These are phyloP conservation scores for Pocillopora damicornis DNA, from an alignment of 64 coral and sea anemone genomes.

Conservation along the genomic window DNA sequence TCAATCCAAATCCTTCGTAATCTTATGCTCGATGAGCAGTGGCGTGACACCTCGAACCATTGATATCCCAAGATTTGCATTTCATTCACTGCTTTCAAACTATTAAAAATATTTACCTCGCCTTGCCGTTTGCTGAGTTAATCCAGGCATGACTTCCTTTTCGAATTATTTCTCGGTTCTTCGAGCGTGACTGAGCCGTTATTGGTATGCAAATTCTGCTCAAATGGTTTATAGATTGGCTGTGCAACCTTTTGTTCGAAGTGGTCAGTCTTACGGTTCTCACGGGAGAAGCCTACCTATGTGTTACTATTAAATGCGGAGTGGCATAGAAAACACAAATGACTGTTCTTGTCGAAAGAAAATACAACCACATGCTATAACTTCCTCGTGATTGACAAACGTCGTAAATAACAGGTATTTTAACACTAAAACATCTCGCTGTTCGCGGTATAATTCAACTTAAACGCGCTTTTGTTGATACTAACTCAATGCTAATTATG, in stretches of 20 bases:
- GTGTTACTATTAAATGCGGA: constrained; percentile 1
- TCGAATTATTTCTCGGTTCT: neutral
- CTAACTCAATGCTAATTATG: neutral
- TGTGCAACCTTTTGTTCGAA: neutral
- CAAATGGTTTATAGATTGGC: constrained; percentile 12
- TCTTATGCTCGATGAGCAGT: neutral
- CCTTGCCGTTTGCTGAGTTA: neutral
- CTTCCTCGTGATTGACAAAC: neutral
- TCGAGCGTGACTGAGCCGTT: constrained; percentile 22
- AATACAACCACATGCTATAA: neutral
- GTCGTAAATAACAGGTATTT: neutral
- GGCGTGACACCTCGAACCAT: neutral
- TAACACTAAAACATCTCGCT: neutral
- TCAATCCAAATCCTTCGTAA: neutral
- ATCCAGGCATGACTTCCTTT: neutral
- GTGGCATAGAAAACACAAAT: neutral
- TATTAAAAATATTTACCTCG: neutral
- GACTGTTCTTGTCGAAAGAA: neutral
- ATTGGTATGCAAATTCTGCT: constrained; percentile 30
- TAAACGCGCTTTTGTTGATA: neutral
- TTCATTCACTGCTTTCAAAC: neutral
- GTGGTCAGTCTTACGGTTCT: constrained; percentile 13
- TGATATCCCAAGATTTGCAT: neutral
- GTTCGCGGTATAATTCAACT: neutral
- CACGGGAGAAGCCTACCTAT: neutral